Percentiles rank a stretch among this genome's conserved stretches.
Evolutionary conservation across 2,113 vertebrate species (phyloP).

Genomic region (Physeter macrocephalus): DNA sequence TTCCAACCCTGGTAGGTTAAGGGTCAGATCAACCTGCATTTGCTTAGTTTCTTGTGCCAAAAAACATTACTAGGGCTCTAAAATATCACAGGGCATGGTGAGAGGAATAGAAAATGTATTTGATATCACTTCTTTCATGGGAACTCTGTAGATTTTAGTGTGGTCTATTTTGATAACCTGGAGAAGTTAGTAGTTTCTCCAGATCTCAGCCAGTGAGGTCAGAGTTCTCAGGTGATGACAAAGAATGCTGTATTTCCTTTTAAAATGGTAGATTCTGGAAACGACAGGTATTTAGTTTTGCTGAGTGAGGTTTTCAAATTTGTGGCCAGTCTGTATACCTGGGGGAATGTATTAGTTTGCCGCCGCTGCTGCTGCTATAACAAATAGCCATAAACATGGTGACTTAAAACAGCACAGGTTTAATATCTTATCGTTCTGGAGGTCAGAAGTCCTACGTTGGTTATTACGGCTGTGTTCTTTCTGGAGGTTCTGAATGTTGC

Average conservation of each 20-base stretch:
- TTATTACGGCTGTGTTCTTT: background rate
- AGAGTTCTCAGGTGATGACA: background rate
- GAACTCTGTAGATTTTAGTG: background rate
- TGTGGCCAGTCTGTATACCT: background rate
- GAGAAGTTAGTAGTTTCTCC: too few relatives aligned
- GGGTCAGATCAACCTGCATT: background rate
- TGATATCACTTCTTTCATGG: background rate
- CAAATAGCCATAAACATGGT: background rate
- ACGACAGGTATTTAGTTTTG: background rate
- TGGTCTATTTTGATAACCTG: background rate
- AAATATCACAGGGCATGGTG: background rate
- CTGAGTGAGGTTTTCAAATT: background rate
- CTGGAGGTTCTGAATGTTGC: background rate
- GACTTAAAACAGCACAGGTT: too few relatives aligned
- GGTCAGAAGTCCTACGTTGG: background rate
- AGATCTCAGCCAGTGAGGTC: background rate
- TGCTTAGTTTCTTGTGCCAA: background rate
- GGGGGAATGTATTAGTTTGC: background rate
- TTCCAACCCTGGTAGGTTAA: background rate
- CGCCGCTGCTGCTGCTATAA: background rate
- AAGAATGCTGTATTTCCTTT: background rate
- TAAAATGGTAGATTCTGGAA: too few relatives aligned
- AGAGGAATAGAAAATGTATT: background rate
- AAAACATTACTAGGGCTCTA: background rate
- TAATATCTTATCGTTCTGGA: too few relatives aligned